Evolutionary conservation across 2,888 invertebrate species (phyloP).

Genomic region (Oeneis ivallda): DNA sequence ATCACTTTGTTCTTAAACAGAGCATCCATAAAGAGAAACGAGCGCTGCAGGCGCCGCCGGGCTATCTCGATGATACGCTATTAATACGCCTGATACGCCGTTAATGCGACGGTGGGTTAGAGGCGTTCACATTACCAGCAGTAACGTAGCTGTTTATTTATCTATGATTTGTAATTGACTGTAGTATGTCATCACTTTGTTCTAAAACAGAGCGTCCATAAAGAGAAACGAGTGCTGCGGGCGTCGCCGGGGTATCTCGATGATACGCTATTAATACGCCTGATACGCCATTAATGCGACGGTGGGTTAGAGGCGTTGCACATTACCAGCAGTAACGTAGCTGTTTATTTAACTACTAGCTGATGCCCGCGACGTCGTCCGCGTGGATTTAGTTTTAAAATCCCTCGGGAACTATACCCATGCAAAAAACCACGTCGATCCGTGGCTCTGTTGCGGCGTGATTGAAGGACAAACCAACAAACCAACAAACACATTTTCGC

Average conservation of each 20-base stretch:
- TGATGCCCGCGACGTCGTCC: too few relatives aligned
- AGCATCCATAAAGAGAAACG: slow-evolving; percentile 41
- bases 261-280: slow-evolving; percentile 74
- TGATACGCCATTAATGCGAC: slow-evolving; percentile 70
- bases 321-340: slow-evolving; percentile 24
- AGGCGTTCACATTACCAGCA: slow-evolving; percentile 31
- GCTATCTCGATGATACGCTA: slow-evolving; percentile 74
- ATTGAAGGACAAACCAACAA: too few relatives aligned
- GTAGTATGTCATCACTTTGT: slow-evolving; percentile 30
- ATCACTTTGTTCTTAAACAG: background rate
- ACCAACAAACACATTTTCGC: too few relatives aligned
- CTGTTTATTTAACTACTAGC: background rate
- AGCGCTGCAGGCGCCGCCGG: slow-evolving; percentile 42
- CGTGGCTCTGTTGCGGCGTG: too few relatives aligned
- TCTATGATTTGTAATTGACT: too few relatives aligned
- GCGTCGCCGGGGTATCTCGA: slow-evolving; percentile 60
- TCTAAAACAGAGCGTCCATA: slow-evolving; percentile 45
- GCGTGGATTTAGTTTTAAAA: too few relatives aligned
- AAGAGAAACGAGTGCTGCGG: slow-evolving; percentile 41
- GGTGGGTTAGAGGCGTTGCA: slow-evolving; percentile 46
- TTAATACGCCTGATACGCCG: slow-evolving; percentile 71
- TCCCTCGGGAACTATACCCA: too few relatives aligned
- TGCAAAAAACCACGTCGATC: too few relatives aligned
- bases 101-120: slow-evolving; percentile 62
- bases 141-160: background rate